Evolutionary conservation across 2,888 invertebrate species (phyloP), one percentile per base, ranked within the genome.

Genomic region (Chouioia cunea): DNA sequence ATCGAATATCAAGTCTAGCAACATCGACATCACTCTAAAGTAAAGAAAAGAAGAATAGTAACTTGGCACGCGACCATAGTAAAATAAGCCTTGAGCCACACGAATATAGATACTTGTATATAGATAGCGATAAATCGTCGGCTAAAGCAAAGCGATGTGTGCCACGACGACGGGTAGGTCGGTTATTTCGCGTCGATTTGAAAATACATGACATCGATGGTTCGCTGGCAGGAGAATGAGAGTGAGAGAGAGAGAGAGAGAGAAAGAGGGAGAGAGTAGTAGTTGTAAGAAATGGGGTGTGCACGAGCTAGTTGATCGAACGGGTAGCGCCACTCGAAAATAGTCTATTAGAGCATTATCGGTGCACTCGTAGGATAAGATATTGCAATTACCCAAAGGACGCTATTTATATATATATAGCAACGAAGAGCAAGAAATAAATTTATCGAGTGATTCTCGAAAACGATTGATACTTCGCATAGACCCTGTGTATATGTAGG

Each of bases 271-370:
- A 44, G 53, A 16, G 10, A 20, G 20, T 36, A 18, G 18, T 20
- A 15, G 46, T n/a, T 23, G 20, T 0, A 20, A 6, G 18, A 52
- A 20, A 54, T 4, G 22, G 4, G 3, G 20, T 15, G 44, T 6
- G 48, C 10, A 14, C 4, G 44, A 52, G 14, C 18, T 12, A 44
- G 20, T 20, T 22, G 22, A 27, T 60, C 36, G 60, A 60, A 12
- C 22, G 59, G 47, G 10, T 15, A 8, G 59, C 59, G 44, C 47
- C 20, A 22, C 44, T 20, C 47, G 46, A 59, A 59, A 59, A 59
- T 59, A 59, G 20, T 46, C 59, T 47, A 59, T 59, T 59, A 59
- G 46, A 47, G 47, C 58, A 58, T 58, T 46, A 58, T 58, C 58
- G 58, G 20, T 48, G 6, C n/a, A n/a, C 50, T 18, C 27, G 47